Percentiles rank a stretch among this genome's conserved stretches.
Evolutionary conservation across 2,113 vertebrate species (phyloP).

Genomic region (Candoia aspera): DNA sequence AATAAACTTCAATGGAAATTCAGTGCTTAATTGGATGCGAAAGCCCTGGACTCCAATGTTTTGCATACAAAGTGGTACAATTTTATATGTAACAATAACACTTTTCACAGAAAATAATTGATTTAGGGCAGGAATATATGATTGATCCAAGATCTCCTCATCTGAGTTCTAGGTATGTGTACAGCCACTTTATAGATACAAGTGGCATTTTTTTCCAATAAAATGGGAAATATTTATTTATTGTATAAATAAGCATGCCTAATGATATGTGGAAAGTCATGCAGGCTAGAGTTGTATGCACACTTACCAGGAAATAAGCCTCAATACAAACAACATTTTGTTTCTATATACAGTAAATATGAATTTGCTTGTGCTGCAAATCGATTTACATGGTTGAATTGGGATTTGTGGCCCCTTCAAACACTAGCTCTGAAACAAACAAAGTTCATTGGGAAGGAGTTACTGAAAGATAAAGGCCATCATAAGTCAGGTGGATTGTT

Average conservation of each 20-base stretch:
- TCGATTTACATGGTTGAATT: neutral
- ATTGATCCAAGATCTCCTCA: too few species aligned
- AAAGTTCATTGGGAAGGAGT: neutral
- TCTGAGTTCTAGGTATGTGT: too few species aligned
- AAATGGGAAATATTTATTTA: neutral
- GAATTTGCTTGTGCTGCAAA: neutral
- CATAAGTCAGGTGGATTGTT: neutral
- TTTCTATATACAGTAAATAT: neutral
- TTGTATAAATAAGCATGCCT: neutral
- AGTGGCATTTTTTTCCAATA: neutral
- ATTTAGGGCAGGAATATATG: too few species aligned
- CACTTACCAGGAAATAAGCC: neutral
- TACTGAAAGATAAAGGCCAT: neutral
- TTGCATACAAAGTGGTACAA: too few species aligned
- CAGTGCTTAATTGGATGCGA: too few species aligned
- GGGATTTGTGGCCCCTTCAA: neutral
- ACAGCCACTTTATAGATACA: too few species aligned
- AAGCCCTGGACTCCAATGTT: too few species aligned
- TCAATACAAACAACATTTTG: neutral
- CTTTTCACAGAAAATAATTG: too few species aligned
- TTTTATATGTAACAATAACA: too few species aligned
- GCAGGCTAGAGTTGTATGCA: neutral
- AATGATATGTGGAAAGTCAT: neutral
- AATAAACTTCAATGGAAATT: too few species aligned
- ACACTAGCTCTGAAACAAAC: too few species aligned